Evolutionary conservation across 2,113 vertebrate genomes (phyloP), one percentile per base, ranked within the genome.

Genomic region (Setophaga coronata): DNA sequence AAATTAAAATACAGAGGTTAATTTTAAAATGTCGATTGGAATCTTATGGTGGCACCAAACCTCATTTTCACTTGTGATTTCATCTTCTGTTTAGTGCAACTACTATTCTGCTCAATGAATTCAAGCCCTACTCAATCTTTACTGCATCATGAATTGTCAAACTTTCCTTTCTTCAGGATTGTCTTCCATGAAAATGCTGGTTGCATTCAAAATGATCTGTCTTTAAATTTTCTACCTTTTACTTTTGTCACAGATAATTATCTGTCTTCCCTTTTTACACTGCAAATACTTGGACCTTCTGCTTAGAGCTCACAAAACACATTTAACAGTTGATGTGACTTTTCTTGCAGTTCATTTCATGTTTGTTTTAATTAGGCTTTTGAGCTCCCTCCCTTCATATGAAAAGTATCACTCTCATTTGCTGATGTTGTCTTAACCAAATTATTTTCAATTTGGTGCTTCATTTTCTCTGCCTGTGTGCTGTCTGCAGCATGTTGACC

Each of bases 121-220:
- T 69, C 54, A 67, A 90, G 10, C 21, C 36, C 45, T 79, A 76
- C 31, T 54, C 31, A 57, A 31, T 65, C 82, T 72, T 85, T 80
- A 82, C 40, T 79, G 12, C 31, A 8, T 94, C 38, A 26, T 20
- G 4, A 76, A n/a, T 64, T 69, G 19, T 61, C 38, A 36, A 26
- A 53, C 48, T 82, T 66, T 2, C 25, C 67, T 40, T 85, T 82
- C 88, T 60, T 94, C 19, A 29, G 62, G 50, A 34, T 57, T 86
- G 12, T 80, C 79, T 85, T 90, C 82, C 73, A 74, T 88, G 54
- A 86, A 96, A 96, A 90, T 80, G 67, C 94, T 96, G 82, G 42
- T 90, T 7, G 14, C 64, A 73, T 92, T 90, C 92, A 92, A 62
- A 86, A 48, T 9, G 2, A 65, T 70, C 53, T 80, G 48, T 85